Evolutionary conservation across 2,797 vertebrate genomes (phyloP), one percentile per base, ranked within the genome.

Genomic region (Tarsius wallacei): DNA sequence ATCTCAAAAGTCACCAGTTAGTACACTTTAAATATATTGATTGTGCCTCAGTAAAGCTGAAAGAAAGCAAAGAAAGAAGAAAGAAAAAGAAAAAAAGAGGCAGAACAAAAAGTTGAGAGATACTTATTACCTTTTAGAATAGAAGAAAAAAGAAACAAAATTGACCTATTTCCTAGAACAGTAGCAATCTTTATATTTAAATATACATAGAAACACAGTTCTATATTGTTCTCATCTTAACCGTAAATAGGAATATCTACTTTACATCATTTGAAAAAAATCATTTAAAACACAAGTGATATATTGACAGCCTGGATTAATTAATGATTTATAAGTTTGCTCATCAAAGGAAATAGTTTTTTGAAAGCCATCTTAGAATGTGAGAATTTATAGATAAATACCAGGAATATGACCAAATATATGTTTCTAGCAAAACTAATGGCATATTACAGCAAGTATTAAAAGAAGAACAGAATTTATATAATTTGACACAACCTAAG

Each of bases 181-280:
- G 24, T 19, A 59, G n/a, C 12, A 94, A 94, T 66, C 55, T 74
- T 88, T 87, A 36, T 87, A 36, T 84, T 96, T 91, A 85, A 87
- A 66, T 87, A 73, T 51, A 33, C 11, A 61, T 42, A 80, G 42
- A 92, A 47, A 70, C n/a, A 15, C 0, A 93, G 28, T 64, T 73
- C 68, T 68, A 21, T 26, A 26, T n/a, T 74, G 22, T 28, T 86
- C 33, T 96, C 59, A 82, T 68, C 80, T 83, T 82, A 91, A 76
- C 47, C 70, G 91, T 57, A 59, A 90, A n/a, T 49, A 90, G 42
- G n/a, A 87, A 53, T 36, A 4, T 47, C 36, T 83, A 26, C 71
- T 96, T 83, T 87, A 94, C 93, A 73, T 87, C 57, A 93, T 6
- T 81, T 95, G 42, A 95, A 87, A 87, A 87, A 85, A 9, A 42